Evolutionary conservation across 2,113 vertebrate species (phyloP).

Genomic region (Laterallus jamaicensis): DNA sequence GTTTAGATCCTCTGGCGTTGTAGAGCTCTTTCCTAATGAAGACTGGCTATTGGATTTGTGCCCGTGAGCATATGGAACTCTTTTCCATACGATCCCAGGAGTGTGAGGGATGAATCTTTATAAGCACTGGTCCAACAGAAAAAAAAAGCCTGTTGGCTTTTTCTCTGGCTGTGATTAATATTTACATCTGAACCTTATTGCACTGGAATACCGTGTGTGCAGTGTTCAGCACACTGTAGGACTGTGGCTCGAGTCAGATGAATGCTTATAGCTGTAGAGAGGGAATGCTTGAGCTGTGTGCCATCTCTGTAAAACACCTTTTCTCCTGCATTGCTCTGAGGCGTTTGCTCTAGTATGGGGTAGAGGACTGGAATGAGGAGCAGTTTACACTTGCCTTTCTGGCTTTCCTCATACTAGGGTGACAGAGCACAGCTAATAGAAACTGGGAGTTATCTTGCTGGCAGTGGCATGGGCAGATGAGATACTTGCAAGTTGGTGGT

Average conservation of each 20-base stretch:
- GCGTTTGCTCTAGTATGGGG: neutral
- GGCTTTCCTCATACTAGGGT: neutral
- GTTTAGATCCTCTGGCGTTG: neutral
- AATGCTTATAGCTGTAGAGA: conserved; percentile 6
- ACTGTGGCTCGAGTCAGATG: neutral
- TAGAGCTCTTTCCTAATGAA: neutral
- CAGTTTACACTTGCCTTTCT: neutral
- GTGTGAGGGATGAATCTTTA: neutral
- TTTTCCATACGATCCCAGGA: conserved; percentile 19
- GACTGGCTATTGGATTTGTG: conserved; percentile 33
- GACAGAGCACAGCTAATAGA: neutral
- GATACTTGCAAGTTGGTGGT: neutral
- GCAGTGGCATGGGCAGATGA: neutral
- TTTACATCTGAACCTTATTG: conserved; percentile 16
- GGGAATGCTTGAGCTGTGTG: neutral
- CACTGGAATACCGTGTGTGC: neutral
- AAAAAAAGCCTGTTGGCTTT: neutral
- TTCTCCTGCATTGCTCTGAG: neutral
- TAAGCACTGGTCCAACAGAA: conserved; percentile 1
- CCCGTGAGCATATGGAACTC: conserved; percentile 45
- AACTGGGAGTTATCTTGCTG: neutral
- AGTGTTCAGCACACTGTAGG: neutral
- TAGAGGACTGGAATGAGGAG: neutral
- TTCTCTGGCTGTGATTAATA: conserved; percentile 5
- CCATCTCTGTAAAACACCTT: neutral